Evolutionary conservation across 2,113 vertebrate species (phyloP), one percentile per base, ranked within the genome.

Genomic region (Lonchura striata): DNA sequence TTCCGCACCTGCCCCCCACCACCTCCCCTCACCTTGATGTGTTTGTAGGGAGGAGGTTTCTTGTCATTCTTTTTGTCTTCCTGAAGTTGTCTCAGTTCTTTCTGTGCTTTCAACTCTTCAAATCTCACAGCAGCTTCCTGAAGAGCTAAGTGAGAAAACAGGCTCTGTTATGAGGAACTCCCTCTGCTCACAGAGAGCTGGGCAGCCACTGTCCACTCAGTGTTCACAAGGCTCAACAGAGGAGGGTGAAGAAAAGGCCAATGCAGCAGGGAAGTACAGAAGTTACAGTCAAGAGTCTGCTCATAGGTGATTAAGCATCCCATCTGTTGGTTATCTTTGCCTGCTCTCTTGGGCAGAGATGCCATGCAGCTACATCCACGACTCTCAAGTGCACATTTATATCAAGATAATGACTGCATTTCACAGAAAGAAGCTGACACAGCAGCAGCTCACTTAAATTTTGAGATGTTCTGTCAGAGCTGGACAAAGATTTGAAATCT

Each of bases 11-110:
- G 56, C 24, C 60, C 69, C 61, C 72, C 47, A 16, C 27, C 14
- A 72, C 78, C 50, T 77, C n/a, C 59, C 64, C 97, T 98, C 95
- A 99, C 99, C 98, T 98, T 99, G 74, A 99, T 99, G 72, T 99
- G 99, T 96, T 99, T 99, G 97, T 99, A 99, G 7, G 99, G 99
- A 3, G 99, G 99, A 27, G 99, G 99, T 77, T 99, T 99, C 97
- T 99, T 99, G 97, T 99, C 98, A 7, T 99, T 99, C 96, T 98
- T 99, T 49, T 98, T 97, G 97, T 99, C 99, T 96, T 99, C 99
- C 76, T 99, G 99, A 39, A 99, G 98, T 95, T 99, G 99, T 63
- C 99, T 98, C 50, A 99, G 98, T 85, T 99, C 99, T 85, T 99
- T 99, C 95, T 99, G 99, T 4, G 99, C 98, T 96, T 99, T 99